Base-by-base conservation (phyloP, 1,140 invertebrate genomes). In the Carcinoscorpius rotundicauda region DNA sequence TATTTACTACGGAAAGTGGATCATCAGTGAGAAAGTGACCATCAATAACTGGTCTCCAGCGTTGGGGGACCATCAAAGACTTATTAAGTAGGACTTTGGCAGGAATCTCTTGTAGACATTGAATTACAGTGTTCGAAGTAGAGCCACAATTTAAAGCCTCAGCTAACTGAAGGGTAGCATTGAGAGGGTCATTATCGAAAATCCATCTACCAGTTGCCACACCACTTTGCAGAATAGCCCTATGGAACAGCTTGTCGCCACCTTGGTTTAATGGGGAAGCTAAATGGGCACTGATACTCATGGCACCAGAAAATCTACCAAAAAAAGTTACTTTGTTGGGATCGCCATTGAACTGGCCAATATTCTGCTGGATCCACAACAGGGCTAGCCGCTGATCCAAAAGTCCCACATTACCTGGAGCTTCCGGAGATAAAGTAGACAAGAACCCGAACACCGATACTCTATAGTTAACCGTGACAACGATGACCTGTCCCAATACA, bases 381-480 rank as follows among this genome's bases (percentile, higher is more conserved):
- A 95, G 75, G 0, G 91, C 89, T 5, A 91, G 86, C 53, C 91
- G 82, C 79, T 96, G 93, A 73, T 97, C 93, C 78, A 91, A 83
- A 70, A 97, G 77, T 0, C 93, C 95, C 71, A 85, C 91, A 77
- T 98, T 98, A 9, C 93, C 94, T 0, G 91, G 85, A 3, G 88
- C 85, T 73, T 91, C 86, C 4, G 84, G 83, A 70, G 58, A 59
- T 9, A 49, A 6, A 6, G 91, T 85, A 48, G 87, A 87, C 71
- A 97, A 85, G 77, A 95, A 98, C n/a, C 94, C 93, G 69, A 97
- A 86, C 83, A 73, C 70, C 63, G 73, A 73, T 10, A 77, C 65
- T 48, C 77, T 66, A 68, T 78, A 78, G 58, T 77, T 75, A 10
- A 78, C 68, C 6, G 75, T 75, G 3, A 78, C 71, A 6, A 78